Conservation (phyloP, 2,888 invertebrate species). For the Atrina japonica region DNA sequence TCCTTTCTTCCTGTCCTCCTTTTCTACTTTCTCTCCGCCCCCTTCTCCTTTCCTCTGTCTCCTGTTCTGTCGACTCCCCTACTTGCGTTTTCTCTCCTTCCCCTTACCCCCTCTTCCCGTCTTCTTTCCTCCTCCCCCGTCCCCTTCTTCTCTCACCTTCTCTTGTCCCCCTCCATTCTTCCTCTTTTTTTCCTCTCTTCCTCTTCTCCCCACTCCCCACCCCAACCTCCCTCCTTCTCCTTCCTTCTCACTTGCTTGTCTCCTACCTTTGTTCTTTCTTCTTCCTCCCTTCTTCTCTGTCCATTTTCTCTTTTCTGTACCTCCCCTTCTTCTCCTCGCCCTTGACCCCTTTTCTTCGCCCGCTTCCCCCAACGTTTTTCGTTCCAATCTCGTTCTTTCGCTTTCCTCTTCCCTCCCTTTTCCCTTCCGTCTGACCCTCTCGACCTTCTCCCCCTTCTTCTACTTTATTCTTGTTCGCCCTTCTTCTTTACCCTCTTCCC, state of each 20-base stretch:
- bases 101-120: not conserved
- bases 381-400: not conserved
- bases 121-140: not conserved
- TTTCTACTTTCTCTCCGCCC: not conserved
- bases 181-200: not conserved
- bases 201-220: not conserved
- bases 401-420: not conserved
- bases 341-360: too few relatives aligned
- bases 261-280: not conserved
- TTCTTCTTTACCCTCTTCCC: not conserved
- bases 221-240: not conserved
- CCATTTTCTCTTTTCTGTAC: too few relatives aligned
- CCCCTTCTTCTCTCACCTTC: not conserved
- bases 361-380: too few relatives aligned
- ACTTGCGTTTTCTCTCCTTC: not conserved
- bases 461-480: too few relatives aligned
- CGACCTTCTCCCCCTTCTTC: not conserved
- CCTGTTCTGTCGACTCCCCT: not conserved
- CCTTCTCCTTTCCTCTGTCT: not conserved
- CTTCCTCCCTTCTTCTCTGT: not conserved
- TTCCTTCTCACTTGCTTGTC: not conserved
- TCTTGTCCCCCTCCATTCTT: not conserved
- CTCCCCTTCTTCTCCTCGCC: too few relatives aligned
- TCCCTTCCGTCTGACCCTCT: not conserved
- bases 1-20: not conserved